Conservation (phyloP, 1,140 invertebrate genomes). For the Lepidostoma basale region DNA sequence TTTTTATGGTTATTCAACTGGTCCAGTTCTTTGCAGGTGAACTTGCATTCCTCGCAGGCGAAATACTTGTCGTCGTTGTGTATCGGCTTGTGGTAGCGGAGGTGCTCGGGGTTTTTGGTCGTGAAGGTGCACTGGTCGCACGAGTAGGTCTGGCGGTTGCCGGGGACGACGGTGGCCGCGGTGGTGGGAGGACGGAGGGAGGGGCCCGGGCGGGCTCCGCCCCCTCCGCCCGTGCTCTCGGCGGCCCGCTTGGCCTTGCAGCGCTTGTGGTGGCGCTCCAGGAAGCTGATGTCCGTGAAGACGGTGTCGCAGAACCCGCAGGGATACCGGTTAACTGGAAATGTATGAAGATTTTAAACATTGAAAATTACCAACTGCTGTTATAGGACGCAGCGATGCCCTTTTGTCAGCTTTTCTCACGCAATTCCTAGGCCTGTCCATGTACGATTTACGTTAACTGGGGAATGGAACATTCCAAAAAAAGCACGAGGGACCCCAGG, state of each 20-base stretch:
- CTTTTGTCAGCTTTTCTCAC: no score
- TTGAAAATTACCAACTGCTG: no score
- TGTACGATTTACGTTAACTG: no score
- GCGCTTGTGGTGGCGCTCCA: conserved; percentile 35
- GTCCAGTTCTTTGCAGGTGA: conserved; percentile 17
- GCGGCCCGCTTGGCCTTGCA: conserved; percentile 31
- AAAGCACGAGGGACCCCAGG: no score
- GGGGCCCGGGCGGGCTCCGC: neutral
- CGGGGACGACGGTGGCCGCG: neutral
- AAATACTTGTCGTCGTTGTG: conserved; percentile 30
- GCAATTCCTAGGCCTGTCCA: no score
- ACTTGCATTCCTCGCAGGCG: conserved; percentile 31
- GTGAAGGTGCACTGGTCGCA: conserved; percentile 32
- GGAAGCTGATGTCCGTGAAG: conserved; percentile 31
- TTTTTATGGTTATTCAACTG: conserved; percentile 28
- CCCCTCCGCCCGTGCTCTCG: neutral
- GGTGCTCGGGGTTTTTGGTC: conserved; percentile 35
- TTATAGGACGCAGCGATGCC: no score
- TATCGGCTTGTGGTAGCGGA: conserved; percentile 30
- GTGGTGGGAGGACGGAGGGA: neutral
- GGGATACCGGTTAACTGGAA: conserved; percentile 30
- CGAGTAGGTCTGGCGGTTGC: conserved; percentile 5
- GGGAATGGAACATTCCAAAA: no score
- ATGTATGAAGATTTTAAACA: neutral
- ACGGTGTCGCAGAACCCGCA: conserved; percentile 37